A percentile compares a stretch with the other conserved stretches of the same genome.
Conservation (phyloP, 2,113 vertebrate genomes). For the Formicarius rufipectus region DNA sequence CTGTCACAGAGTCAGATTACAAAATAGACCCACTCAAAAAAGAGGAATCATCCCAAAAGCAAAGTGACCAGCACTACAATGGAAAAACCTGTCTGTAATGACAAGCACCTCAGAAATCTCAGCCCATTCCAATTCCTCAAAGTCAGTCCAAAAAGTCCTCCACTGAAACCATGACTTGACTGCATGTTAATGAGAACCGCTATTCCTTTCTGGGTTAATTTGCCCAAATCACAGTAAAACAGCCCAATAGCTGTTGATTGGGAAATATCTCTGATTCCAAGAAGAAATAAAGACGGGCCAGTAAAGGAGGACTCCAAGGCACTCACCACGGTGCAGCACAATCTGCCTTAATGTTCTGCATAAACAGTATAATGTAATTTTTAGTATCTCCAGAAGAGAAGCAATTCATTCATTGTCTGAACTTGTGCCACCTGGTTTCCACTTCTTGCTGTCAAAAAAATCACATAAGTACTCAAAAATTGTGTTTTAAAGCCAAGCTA, state of each 20-base stretch:
- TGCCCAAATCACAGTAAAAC: not conserved
- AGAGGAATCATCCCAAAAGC: not conserved
- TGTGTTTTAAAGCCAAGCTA: not conserved
- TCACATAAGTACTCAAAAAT: not conserved
- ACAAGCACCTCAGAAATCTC: not conserved
- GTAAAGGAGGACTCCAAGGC: not conserved
- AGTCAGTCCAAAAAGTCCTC: not conserved
- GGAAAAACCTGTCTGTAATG: not conserved
- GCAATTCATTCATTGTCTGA: rapidly evolving
- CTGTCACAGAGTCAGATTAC: not conserved
- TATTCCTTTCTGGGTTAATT: not conserved
- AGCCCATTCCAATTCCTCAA: not conserved
- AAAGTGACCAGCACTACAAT: not conserved
- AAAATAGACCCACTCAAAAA: not conserved
- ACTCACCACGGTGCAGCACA: not conserved
- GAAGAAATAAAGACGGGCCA: not conserved
- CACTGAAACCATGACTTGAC: not conserved
- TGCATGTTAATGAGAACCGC: not conserved
- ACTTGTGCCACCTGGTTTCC: not conserved
- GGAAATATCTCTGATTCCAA: not conserved
- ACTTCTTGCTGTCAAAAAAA: not conserved
- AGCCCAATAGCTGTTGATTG: not conserved
- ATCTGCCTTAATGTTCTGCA: not conserved
- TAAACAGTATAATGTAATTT: not conserved
- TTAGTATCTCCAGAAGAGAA: not conserved